A percentile compares a stretch with the other conserved stretches of the same genome.
phyloP scores from a whole-genome alignment of 1,140 invertebrate species.

The Drosophila cardini region DNA sequence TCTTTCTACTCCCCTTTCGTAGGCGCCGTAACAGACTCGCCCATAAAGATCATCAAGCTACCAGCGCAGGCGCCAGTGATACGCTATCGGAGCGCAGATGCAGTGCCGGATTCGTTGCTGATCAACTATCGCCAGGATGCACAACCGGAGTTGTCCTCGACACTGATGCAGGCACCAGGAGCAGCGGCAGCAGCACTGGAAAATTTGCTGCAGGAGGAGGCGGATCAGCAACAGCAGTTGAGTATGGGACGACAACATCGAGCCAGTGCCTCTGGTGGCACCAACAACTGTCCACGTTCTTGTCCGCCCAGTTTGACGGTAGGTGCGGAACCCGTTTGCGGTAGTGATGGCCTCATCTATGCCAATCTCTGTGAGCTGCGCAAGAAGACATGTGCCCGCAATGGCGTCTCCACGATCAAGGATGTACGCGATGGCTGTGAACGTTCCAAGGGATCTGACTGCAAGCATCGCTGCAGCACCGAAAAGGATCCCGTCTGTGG shows the following conservation, averaged over 20 bases:
- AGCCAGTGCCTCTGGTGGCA: conserved; percentile 54
- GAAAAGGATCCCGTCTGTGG: conserved; percentile 96
- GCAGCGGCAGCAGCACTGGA: conserved; percentile 67
- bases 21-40: conserved; percentile 78
- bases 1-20: neutral
- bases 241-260: conserved; percentile 65
- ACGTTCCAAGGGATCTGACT: conserved; percentile 88
- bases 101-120: conserved; percentile 65
- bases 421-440: conserved; percentile 88
- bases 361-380: conserved; percentile 95
- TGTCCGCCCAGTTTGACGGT: conserved; percentile 88
- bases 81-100: conserved; percentile 75
- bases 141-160: conserved; percentile 59
- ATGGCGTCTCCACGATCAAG: conserved; percentile 85
- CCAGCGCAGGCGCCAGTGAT: conserved; percentile 78
- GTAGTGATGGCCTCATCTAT: conserved; percentile 94
- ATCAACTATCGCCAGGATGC: conserved; percentile 74
- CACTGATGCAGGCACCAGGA: conserved; percentile 61
- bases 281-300: conserved; percentile 90
- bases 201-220: conserved; percentile 64
- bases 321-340: conserved; percentile 93
- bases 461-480: conserved; percentile 91
- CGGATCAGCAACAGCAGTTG: conserved; percentile 62
- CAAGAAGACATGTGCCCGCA: conserved; percentile 95
- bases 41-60: conserved; percentile 78